Base-by-base conservation (phyloP, 2,797 vertebrate species). In the Liparis tanakae region DNA sequence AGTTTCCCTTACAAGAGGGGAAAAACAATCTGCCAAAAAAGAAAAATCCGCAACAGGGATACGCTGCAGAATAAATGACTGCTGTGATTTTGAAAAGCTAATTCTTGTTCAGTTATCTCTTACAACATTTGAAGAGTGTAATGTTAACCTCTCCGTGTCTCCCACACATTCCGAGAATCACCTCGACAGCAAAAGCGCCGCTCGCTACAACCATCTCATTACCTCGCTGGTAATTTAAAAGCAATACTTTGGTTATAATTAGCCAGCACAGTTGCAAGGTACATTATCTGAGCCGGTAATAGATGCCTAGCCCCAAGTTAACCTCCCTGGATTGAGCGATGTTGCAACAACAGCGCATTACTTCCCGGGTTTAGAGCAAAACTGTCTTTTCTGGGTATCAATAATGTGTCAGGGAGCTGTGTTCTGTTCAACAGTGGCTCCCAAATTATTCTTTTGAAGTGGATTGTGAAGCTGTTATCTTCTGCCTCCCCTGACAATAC, bases 401-500 rank as follows among this genome's bases (percentile, higher is more conserved):
- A 85, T 85, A 85, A 88, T 86, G 79, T 83, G 85, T 81, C 79
- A 76, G 68, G 63, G 68, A 71, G 57, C 72, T 73, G 61, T 34
- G 55, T 54, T 85, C 62, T 73, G 18, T 55, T 43, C 78, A 79
- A 79, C 58, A 73, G 43, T 20, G n/a, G 67, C 76, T 82, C 72
- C 71, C 59, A 84, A 80, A 85, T 82, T 73, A 85, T 84, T 81
- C 73, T 50, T 88, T 89, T 91, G 83, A 90, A 88, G 88, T 85
- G 46, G 55, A 80, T 76, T 83, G 78, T 62, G 76, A 67, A 72
- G 78, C 74, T 71, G 79, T 76, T 76, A 62, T 66, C 50, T 63
- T 73, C 57, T 41, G 55, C 18, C 59, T 85, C 85, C 79, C 82
- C 65, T 74, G 80, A 84, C 72, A 63, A 74, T 78, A 54, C 43